Base-by-base conservation (phyloP, 2,797 vertebrate genomes). In the Etheostoma nigrum region DNA sequence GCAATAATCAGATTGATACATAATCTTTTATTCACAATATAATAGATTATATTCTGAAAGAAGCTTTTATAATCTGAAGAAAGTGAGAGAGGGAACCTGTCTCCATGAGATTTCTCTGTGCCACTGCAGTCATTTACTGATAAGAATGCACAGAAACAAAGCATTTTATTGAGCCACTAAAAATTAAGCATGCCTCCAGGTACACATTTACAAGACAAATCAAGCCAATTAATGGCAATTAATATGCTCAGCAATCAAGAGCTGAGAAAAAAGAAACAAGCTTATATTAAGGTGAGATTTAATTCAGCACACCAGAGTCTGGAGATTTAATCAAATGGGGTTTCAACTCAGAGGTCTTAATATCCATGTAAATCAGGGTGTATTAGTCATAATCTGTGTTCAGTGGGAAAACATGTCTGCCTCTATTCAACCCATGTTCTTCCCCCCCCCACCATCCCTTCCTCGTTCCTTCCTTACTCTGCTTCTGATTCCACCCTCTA, bases 311-410 rank as follows among this genome's bases (percentile, higher is more conserved):
- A 45, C 9, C 40, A 1, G 55, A 53, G 71, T 68, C 76, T 76
- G 76, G 45, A 44, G 77, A 81, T 85, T 82, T 82, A 87, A 80
- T 86, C 63, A 79, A 72, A 80, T n/a, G 13, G 64, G 10, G 54
- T 73, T 82, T 79, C 59, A 58, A 60, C 63, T 21, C 62, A 36
- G 18, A 66, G 66, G 61, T 70, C 78, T 58, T 88, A 82, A 88
- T 89, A 81, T 85, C 62, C 77, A 81, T 89, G 78, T 83, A 85
- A 86, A 87, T 89, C 70, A 84, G 79, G 18, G 21, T 7, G 59
- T 48, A 23, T 85, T 83, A 81, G 52, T 84, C 40, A 36, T 72
- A 67, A 84, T 85, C 82, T 82, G 53, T 66, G 51, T 76, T 76
- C 57, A 67, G 27, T 21, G 49, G 30, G 52, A 18, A 44, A 33